Evolutionary conservation across 2,797 vertebrate genomes (phyloP), one percentile per base, ranked within the genome.

Genomic region (Acipenser oxyrinchus): DNA sequence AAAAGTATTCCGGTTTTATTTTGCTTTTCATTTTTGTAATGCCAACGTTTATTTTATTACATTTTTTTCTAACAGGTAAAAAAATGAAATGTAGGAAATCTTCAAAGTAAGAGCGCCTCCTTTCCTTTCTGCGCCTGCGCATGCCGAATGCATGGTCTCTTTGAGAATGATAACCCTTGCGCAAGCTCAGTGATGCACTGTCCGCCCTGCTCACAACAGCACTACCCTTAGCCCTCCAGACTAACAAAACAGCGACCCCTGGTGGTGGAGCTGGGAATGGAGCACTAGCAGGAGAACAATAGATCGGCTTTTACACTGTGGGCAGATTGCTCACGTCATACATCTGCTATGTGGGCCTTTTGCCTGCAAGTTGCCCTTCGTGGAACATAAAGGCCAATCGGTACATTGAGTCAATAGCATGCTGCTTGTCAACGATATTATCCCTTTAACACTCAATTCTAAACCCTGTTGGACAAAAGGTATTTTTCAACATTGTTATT

Each of bases 81-180:
- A 90, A 92, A 86, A 79, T 88, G 73, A 91, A 89, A 86, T 92
- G 90, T 79, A 78, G 86, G 74, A 89, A 85, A 84, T 78, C 86
- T 65, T 84, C 86, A 62, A 91, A 89, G 90, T 91, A 91, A 91
- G 89, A 86, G 70, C 6, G 68, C 71, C 78, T 70, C 74, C 68
- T 71, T 72, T 51, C 52, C 49, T 15, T n/a, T 49, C 57, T 52
- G 65, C 67, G 68, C 55, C 51, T 70, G 73, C 85, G 89, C 89
- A 91, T 90, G 89, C 67, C 82, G 83, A 80, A 83, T 88, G 86
- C 71, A 72, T 66, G 77, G 60, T 65, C 63, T 60, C 63, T 66
- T n/a, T 18, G 61, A 58, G 51, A 12, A 7, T 49, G 48, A 68
- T 64, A 52, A 68, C 69, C 23, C 23, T 15, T 60, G 37, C 51